Evolutionary conservation across 2,797 vertebrate species (phyloP), one percentile per base, ranked within the genome.

Genomic region (Phoebastria nigripes): DNA sequence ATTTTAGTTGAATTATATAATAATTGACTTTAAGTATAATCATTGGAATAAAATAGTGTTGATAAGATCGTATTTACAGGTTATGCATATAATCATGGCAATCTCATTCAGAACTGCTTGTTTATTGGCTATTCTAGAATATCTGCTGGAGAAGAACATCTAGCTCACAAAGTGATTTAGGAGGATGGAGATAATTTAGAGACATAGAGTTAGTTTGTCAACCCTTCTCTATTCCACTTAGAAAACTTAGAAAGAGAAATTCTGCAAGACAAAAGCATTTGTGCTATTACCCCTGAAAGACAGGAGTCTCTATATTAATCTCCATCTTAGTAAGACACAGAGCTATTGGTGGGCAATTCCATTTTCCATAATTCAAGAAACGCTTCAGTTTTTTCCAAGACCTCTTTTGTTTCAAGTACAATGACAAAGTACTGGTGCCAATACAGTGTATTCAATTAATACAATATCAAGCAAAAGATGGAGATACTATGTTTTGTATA

Each of bases 1-100:
- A 84, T 85, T 92, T 93, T 94, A 44, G 41, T 15, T 93, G 12
- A 79, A 87, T 74, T 92, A 59, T 82, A 12, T 82, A 86, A 86
- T 82, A 82, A 95, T 28, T 91, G 18, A 71, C 62, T 94, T 76
- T 84, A 90, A 37, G 6, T 77, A 21, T 44, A 90, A 93, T 65
- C 24, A 91, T 15, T 95, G 78, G 67, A 93, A 85, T 73, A 85
- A 69, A 91, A 78, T 2, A 54, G 37, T 13, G 17, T 49, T 76
- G 82, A 51, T 12, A 9, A 92, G 18, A 46, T 24, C 11, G 3
- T 13, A 90, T 91, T 89, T 86, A 56, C 41, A 76, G 47, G 33
- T 90, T 85, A 61, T 37, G n/a, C n/a, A 24, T 44, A 28, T 79
- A 41, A 81, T 5, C 31, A 51, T 41, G 49, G 29, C 47, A 55